Percentiles rank a stretch among this genome's conserved stretches.
Evolutionary conservation across 2,113 vertebrate genomes (phyloP).

Genomic region (Puntigrus tetrazona): DNA sequence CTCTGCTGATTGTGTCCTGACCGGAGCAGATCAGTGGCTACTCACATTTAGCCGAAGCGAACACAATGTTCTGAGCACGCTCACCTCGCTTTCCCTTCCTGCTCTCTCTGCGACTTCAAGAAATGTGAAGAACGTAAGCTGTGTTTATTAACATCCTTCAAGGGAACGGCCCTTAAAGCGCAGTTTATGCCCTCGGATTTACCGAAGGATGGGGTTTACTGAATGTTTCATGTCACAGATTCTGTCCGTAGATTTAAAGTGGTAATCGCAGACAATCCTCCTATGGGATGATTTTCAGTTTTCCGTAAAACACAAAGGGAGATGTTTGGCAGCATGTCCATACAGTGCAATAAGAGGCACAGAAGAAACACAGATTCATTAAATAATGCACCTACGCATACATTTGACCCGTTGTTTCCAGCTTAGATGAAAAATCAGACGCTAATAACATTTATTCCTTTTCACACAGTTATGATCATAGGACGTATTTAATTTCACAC

Average conservation of each 20-base stretch:
- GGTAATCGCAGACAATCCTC: not conserved
- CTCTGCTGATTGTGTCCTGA: conserved; percentile 36
- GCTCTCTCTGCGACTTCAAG: no score
- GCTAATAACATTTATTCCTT: not conserved
- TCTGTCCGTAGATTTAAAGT: not conserved
- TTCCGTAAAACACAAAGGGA: not conserved
- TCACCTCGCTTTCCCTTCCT: no score
- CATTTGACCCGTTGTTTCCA: not conserved
- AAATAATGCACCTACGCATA: not conserved
- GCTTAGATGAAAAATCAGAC: not conserved
- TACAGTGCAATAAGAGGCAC: not conserved
- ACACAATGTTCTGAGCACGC: conserved; percentile 15
- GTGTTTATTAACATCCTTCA: not conserved
- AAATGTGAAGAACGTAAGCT: conserved; percentile 37
- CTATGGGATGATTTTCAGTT: not conserved
- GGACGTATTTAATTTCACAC: no score
- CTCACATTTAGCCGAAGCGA: conserved; percentile 1
- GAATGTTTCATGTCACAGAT: not conserved
- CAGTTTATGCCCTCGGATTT: not conserved
- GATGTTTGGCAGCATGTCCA: not conserved
- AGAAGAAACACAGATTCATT: not conserved
- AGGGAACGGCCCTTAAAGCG: not conserved
- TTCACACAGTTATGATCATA: not conserved
- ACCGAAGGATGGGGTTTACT: not conserved
- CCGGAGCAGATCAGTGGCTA: conserved; percentile 34